phyloP scores from a whole-genome alignment of 2,797 vertebrate genomes.

The Pogonophryne albipinna region DNA sequence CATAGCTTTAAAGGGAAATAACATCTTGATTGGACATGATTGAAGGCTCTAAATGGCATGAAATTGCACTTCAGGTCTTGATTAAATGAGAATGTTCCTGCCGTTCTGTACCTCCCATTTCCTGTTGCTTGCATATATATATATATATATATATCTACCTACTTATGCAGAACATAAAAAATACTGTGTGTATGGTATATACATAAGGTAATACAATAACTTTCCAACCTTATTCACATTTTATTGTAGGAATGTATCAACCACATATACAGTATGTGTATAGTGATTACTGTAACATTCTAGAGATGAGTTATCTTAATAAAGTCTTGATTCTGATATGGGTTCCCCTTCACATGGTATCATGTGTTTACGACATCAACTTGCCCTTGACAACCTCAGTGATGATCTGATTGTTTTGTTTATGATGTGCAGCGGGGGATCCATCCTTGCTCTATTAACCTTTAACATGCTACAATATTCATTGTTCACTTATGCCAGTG shows the following conservation, averaged over 20 bases:
- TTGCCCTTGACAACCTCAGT: slow-evolving; percentile 30
- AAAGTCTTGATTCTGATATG: neutral
- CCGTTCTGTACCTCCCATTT: neutral
- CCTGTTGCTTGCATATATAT: neutral
- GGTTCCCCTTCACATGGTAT: neutral
- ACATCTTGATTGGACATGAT: neutral
- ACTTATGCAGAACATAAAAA: no score
- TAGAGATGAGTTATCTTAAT: neutral
- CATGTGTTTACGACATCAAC: slow-evolving; percentile 15
- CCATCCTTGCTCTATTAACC: slow-evolving; percentile 42
- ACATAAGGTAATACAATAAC: neutral
- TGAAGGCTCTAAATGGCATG: no score
- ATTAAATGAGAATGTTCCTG: neutral
- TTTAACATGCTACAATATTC: slow-evolving; percentile 48
- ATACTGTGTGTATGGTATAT: neutral
- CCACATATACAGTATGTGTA: no score
- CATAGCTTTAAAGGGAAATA: neutral
- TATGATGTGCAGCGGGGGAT: slow-evolving; percentile 39
- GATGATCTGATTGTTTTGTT: slow-evolving; percentile 41
- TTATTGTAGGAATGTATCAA: neutral
- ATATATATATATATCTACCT: neutral
- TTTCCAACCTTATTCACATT: neutral
- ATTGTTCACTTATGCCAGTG: slow-evolving; percentile 30
- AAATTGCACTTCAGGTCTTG: neutral
- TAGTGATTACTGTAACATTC: no score